Conservation (phyloP, 2,888 invertebrate genomes). For the Lysandra bellargus region DNA sequence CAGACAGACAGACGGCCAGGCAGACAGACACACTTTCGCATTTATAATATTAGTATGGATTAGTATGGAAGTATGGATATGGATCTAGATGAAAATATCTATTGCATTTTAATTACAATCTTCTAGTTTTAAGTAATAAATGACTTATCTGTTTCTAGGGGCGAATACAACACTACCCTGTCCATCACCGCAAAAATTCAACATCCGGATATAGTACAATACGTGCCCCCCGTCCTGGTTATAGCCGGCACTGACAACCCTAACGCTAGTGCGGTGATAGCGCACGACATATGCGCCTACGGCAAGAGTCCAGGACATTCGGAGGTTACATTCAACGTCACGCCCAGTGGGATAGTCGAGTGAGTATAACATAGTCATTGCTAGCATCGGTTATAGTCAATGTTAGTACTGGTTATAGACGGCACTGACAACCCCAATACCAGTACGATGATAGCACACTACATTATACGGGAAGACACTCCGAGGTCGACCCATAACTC, state of each 20-base stretch:
- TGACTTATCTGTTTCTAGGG: slow-evolving; percentile 55
- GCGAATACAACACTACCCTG: slow-evolving; percentile 66
- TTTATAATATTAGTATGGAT: too few species aligned
- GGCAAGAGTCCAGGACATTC: slow-evolving; percentile 85
- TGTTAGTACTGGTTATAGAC: slow-evolving; percentile 50
- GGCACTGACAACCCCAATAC: slow-evolving; percentile 55
- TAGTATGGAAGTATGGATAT: too few species aligned
- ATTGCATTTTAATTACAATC: too few species aligned
- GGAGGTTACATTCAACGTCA: slow-evolving; percentile 82
- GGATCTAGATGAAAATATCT: too few species aligned
- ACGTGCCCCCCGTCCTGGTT: slow-evolving; percentile 72
- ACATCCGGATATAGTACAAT: slow-evolving; percentile 82
- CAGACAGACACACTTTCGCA: too few species aligned
- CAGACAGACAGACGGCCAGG: too few species aligned
- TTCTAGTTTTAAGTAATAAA: not conserved
- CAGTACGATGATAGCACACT: slow-evolving; percentile 62
- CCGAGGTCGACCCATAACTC: too few species aligned
- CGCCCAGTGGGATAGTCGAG: slow-evolving; percentile 73
- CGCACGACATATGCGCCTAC: slow-evolving; percentile 76
- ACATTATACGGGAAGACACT: slow-evolving; percentile 81
- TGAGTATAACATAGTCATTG: slow-evolving; percentile 53
- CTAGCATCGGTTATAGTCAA: too few species aligned
- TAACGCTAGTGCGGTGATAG: slow-evolving; percentile 56
- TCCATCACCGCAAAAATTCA: slow-evolving; percentile 80
- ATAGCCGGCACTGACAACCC: slow-evolving; percentile 61